Base-by-base conservation (phyloP, 2,888 invertebrate species). In the Ctenicera cuprea region DNA sequence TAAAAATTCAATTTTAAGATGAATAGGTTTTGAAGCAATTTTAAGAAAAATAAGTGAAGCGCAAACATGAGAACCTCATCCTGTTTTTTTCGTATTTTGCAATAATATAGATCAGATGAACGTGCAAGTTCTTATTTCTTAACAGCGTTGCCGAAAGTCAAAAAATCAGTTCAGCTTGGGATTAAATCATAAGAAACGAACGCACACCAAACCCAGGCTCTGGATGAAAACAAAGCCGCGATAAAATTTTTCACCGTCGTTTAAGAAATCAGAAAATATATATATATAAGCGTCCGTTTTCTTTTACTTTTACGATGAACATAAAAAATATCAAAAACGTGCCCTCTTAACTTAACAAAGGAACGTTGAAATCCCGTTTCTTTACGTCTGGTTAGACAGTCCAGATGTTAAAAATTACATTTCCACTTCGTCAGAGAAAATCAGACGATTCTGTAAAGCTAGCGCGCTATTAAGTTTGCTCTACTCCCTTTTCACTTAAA, bases 361-460 rank as follows among this genome's bases (percentile, higher is more conserved):
- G 50, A 50, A 9, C 50, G 22, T 50, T 22, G 22, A 22, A 22
- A 50, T 50, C 50, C 22, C n/a, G 22, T 22, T 50, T 22, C 45
- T 12, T 50, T 50, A 22, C 50, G 50, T 50, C 22, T 50, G 50
- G 50, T 50, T 50, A 50, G 50, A 50, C 22, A 20, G 50, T 50
- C 20, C 50, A 50, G 50, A 50, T 50, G 50, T 50, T 50, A 50
- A 50, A 50, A 50, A 50, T 50, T 50, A 50, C 50, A 50, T 50
- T 50, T 50, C 50, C 22, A 50, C 50, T 50, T 50, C 22, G 22
- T 12, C 45, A 45, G 8, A 50, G 22, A 9, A 48, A 50, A 50
- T 50, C 50, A 50, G 50, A 50, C 20, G 50, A 50, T 8, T 22
- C 11, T 12, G 22, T 11, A 50, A 50, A 22, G 50, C 18, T 22